A percentile compares a stretch with the other conserved stretches of the same genome.
phyloP scores from a whole-genome alignment of 92 coral and sea anemone species.

The Montipora capitata region DNA sequence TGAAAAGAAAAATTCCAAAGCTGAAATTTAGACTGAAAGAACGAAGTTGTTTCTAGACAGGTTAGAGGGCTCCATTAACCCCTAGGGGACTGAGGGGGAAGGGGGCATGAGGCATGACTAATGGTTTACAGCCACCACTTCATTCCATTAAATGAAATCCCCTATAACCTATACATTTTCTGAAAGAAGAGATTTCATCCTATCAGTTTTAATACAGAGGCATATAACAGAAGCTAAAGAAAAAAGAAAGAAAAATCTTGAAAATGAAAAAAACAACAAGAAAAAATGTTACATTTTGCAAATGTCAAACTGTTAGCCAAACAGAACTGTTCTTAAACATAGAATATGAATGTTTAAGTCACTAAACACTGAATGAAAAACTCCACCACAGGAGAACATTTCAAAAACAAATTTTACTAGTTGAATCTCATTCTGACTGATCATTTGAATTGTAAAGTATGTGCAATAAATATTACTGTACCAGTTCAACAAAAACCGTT shows the following conservation, averaged over 20 bases:
- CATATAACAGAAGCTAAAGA: not conserved
- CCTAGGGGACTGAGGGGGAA: not conserved
- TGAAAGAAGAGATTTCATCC: slow-evolving; percentile 41
- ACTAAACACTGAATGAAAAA: not conserved
- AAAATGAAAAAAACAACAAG: not conserved
- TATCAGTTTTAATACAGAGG: not conserved
- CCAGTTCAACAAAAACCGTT: slow-evolving; percentile 1
- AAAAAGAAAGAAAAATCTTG: too few relatives aligned
- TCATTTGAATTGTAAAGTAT: slow-evolving; percentile 1
- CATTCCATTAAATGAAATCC: not conserved
- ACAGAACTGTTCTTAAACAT: not conserved
- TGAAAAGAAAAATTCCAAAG: not conserved
- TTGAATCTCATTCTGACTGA: not conserved
- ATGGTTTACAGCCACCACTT: not conserved
- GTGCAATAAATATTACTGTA: not conserved
- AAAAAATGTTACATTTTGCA: too few relatives aligned
- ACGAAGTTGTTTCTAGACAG: too few relatives aligned
- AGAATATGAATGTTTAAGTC: not conserved
- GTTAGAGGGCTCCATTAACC: not conserved
- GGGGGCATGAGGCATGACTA: not conserved
- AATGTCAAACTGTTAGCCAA: not conserved
- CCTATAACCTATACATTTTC: slow-evolving; percentile 22
- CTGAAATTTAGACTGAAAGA: too few relatives aligned
- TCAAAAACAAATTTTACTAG: not conserved
- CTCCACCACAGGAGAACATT: not conserved